Percentiles rank a stretch among this genome's conserved stretches.
Evolutionary conservation across 2,113 vertebrate species (phyloP).

Genomic region (Butorides virescens): DNA sequence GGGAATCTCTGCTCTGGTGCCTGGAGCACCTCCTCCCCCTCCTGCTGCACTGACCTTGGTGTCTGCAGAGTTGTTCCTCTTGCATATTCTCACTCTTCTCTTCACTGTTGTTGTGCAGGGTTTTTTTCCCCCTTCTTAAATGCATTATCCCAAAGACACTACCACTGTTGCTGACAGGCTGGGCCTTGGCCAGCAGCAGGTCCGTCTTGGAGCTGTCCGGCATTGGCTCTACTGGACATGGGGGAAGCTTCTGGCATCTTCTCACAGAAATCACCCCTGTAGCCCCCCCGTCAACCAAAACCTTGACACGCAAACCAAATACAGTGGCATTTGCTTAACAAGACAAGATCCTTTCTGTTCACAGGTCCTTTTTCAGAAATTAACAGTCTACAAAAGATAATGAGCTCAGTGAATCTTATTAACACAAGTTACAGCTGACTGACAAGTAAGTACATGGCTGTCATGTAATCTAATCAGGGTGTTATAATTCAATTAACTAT

Average conservation of each 20-base stretch:
- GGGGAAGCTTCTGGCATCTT: neutral
- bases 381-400: conserved; percentile 53
- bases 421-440: conserved; percentile 46
- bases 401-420: conserved; percentile 56
- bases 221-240: neutral
- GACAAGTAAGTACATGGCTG: conserved; percentile 38
- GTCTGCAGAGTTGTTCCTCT: too few species aligned
- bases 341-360: conserved; percentile 26
- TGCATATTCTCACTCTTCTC: too few species aligned
- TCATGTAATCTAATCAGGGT: conserved; percentile 20
- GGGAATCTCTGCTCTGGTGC: too few species aligned
- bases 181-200: rapidly evolving
- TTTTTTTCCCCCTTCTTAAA: too few species aligned
- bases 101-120: too few species aligned
- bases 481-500: conserved; percentile 52
- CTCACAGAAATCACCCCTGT: neutral
- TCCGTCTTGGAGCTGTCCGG: neutral
- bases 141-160: neutral
- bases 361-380: conserved; percentile 30
- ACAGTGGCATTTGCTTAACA: conserved; percentile 5
- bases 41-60: too few species aligned
- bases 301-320: neutral
- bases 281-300: neutral
- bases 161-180: neutral
- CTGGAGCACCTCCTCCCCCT: too few species aligned